Evolutionary conservation across 2,797 vertebrate species (phyloP).

Genomic region (Urocyon cinereoargenteus): DNA sequence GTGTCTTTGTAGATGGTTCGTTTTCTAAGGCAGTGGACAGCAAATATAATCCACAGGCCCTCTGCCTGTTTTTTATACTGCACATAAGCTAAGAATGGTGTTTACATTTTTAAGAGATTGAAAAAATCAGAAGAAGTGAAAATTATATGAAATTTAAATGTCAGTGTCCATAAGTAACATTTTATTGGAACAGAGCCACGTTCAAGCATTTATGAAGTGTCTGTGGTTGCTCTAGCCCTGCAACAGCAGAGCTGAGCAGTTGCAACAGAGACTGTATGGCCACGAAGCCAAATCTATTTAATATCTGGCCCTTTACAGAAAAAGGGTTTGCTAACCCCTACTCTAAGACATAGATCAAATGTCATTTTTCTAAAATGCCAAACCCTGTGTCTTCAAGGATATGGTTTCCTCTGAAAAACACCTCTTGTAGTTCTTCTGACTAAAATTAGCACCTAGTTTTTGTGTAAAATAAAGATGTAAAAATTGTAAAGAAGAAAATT

Average conservation of each 20-base stretch:
- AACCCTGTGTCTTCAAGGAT: background rate
- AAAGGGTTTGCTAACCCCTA: background rate
- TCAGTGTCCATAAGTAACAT: background rate
- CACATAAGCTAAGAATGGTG: background rate
- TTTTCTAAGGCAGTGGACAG: background rate
- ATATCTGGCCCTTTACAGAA: background rate
- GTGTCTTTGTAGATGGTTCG: background rate
- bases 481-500: background rate
- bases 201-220: background rate
- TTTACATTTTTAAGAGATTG: background rate
- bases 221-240: background rate
- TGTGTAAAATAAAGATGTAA: background rate
- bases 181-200: background rate
- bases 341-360: background rate
- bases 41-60: background rate
- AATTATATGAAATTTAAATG: background rate
- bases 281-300: background rate
- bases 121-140: background rate
- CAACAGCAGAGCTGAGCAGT: background rate
- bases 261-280: background rate
- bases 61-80: background rate
- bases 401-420: background rate
- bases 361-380: conserved; percentile 36
- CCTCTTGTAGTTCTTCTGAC: background rate
- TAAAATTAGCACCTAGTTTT: background rate